Evolutionary conservation across 2,113 vertebrate genomes (phyloP), one percentile per base, ranked within the genome.

Genomic region (Cinclus cinclus): DNA sequence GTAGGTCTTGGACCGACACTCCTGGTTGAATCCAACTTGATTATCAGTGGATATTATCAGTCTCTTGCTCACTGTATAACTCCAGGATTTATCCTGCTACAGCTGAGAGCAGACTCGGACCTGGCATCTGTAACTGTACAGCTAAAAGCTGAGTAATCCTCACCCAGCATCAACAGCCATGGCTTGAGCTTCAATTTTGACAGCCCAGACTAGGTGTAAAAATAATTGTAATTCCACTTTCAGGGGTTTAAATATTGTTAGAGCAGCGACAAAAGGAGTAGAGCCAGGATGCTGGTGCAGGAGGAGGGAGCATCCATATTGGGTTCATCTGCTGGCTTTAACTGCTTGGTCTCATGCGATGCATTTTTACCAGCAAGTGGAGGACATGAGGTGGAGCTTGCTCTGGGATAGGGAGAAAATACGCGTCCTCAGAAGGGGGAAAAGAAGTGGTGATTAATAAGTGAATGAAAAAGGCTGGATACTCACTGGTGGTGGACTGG

Each of bases 311-410:
- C 21, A 18, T 11, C 89, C 9, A 3, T 10, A 1, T 6, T 4
- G n/a, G 74, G 35, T 2, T 23, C 68, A 15, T 62, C 49, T 31
- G 18, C 41, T 12, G 41, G 24, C 7, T 83, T 73, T 31, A 6
- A 2, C 17, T 7, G 13, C 55, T 24, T 0, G 15, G 18, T 15
- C n/a, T 82, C 0, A 1, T 13, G 33, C 1, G 1, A 9, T 14
- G 60, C 25, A n/a, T 93, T 77, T 83, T 68, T 39, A 15, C 22
- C 22, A 50, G 64, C 15, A 9, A 46, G 52, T 8, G 53, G 42
- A 67, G 19, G 44, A 13, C 28, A 30, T 4, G 11, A 87, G 55
- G 44, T 30, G 53, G 41, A 69, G 28, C 17, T 93, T 23, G 59
- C 13, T 37, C 11, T 27, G 70, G 58, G 55, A 27, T 13, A 31